phyloP scores from a whole-genome alignment of 2,888 invertebrate species.

The Ectropis crepuscularia region DNA sequence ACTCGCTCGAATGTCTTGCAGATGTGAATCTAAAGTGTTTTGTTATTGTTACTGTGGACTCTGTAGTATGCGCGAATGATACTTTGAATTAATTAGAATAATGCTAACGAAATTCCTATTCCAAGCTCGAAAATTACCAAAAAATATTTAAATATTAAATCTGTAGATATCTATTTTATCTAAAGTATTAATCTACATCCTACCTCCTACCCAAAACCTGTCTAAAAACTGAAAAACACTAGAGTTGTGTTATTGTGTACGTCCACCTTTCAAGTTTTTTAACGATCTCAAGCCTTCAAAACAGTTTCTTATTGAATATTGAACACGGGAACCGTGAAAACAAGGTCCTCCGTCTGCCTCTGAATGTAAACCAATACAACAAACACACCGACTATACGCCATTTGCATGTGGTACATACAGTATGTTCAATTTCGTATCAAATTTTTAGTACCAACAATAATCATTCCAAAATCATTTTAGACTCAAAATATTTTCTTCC shows the following conservation, averaged over 20 bases:
- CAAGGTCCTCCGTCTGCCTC: conserved; percentile 50
- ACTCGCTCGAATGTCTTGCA: conserved; percentile 21
- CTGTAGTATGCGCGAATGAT: no score
- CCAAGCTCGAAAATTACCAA: no score
- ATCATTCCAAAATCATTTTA: not conserved
- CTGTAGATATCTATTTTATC: no score
- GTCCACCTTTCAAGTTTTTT: not conserved
- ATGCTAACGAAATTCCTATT: no score
- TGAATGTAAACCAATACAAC: conserved; percentile 50
- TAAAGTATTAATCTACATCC: no score
- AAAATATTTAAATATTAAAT: no score
- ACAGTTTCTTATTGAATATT: conserved; percentile 31
- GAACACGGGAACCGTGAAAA: conserved; percentile 51
- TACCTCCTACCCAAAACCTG: no score
- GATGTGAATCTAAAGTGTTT: conserved; percentile 4
- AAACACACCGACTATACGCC: conserved; percentile 48
- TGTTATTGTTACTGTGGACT: not conserved
- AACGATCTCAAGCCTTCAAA: conserved; percentile 14
- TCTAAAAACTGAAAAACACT: not conserved
- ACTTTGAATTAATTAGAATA: no score
- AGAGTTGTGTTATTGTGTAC: not conserved
- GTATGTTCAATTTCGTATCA: not conserved
- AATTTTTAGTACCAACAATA: not conserved
- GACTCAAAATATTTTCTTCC: not conserved
- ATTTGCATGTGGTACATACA: conserved; percentile 56